Base-by-base conservation (phyloP, 2,113 vertebrate species). In the Saguinus imperator region DNA sequence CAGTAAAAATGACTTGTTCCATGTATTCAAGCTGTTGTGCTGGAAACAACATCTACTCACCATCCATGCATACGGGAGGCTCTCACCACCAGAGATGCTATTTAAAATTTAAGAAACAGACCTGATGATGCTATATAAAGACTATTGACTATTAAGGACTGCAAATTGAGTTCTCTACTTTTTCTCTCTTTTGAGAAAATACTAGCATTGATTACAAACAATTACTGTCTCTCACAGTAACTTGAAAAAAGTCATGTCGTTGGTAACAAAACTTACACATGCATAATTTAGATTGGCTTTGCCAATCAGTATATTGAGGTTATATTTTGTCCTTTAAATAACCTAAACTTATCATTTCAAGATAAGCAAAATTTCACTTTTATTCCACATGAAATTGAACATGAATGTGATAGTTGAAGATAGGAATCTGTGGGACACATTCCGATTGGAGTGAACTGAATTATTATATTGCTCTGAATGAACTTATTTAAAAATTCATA, bases 1-100 rank as follows among this genome's bases (percentile, higher is more conserved):
- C 82, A 97, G 10, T 86, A 81, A 92, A 75, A 90, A 86, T 8
- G 29, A 76, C n/a, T 89, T 61, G 83, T 95, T 96, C 88, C 85
- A 35, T 90, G 57, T 58, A 35, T 77, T 77, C 93, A 95, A 97
- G 90, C 95, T 97, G 90, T 81, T 89, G 10, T 72, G 72, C 81
- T 96, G 93, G 85, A 95, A 97, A 66, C 23, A 72, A 58, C 50
- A 85, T 72, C 70, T 75, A 68, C 8, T 68, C 64, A 8, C 50
- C 79, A 29, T 55, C 87, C 40, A 8, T 79, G 82, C 57, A 68
- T 52, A n/a, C 11, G 45, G 17, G 45, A 94, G 32, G 48, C 25
- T 90, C 35, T 92, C 55, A 57, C n/a, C 40, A 89, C 94, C 21
- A 81, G 90, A 84, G 27, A 94, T 70, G 27, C 3, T 91, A 88